Evolutionary conservation across 1,140 invertebrate genomes (phyloP).

Genomic region (Colletes latitarsis): DNA sequence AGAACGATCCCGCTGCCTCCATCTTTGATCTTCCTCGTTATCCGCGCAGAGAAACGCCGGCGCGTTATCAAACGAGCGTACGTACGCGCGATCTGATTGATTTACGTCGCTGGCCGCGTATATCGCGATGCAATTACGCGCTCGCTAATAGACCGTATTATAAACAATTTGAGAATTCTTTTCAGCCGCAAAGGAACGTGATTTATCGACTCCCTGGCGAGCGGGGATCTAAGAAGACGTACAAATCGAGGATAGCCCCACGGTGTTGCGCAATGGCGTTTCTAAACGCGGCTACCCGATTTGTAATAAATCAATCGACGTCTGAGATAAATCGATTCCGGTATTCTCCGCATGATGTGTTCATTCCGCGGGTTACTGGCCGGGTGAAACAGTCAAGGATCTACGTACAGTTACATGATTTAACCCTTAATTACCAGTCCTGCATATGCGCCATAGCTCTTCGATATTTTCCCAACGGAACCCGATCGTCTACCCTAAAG

Average conservation of each 20-base stretch:
- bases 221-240: not conserved
- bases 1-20: not conserved
- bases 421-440: not conserved
- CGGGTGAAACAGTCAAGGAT: slow-evolving; percentile 22
- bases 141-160: slow-evolving; percentile 51
- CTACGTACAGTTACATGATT: not conserved
- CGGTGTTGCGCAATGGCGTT: slow-evolving; percentile 20
- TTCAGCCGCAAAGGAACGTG: not conserved
- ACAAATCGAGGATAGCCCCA: slow-evolving; percentile 34
- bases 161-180: slow-evolving; percentile 52
- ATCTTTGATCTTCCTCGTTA: slow-evolving; percentile 2
- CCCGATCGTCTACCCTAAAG: too few relatives aligned
- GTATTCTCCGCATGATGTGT: slow-evolving; percentile 29
- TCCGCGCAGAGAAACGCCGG: not conserved
- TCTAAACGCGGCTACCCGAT: slow-evolving; percentile 34
- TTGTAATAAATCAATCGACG: slow-evolving; percentile 52
- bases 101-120: slow-evolving; percentile 41
- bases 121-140: slow-evolving; percentile 41
- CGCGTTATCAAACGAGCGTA: not conserved
- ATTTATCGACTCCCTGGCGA: not conserved
- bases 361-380: slow-evolving; percentile 19
- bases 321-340: slow-evolving; percentile 51
- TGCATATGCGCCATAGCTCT: too few relatives aligned
- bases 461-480: too few relatives aligned
- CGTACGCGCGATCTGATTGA: slow-evolving; percentile 19